Conservation (phyloP, 2,888 invertebrate species). For the Acanthosepion pharaonis region DNA sequence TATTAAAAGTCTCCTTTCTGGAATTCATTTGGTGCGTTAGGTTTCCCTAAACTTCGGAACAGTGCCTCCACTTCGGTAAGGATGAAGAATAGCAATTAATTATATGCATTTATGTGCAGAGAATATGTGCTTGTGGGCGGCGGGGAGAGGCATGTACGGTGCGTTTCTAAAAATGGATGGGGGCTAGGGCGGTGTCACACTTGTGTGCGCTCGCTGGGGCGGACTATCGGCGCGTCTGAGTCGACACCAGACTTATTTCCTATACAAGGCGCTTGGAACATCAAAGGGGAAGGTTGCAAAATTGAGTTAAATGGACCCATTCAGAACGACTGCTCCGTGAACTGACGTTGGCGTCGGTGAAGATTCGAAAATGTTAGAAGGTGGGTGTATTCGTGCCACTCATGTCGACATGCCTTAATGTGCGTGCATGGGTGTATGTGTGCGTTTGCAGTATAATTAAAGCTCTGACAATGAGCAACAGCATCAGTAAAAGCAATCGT, state of each 20-base stretch:
- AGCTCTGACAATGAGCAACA: background rate
- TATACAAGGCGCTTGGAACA: background rate
- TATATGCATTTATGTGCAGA: background rate
- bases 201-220: background rate
- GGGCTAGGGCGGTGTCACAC: background rate
- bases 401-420: too few species aligned
- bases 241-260: background rate
- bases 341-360: background rate
- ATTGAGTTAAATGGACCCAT: slow-evolving; percentile 1
- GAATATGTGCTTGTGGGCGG: background rate
- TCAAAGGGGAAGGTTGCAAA: background rate
- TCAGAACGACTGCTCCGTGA: background rate
- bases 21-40: background rate
- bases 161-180: background rate
- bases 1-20: background rate
- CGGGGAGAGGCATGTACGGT: background rate
- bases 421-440: too few species aligned
- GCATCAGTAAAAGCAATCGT: background rate
- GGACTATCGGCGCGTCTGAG: background rate
- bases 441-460: background rate
- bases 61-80: background rate
- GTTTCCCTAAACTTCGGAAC: background rate
- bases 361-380: background rate
- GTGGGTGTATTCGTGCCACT: too few species aligned
- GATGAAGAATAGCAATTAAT: background rate